A percentile compares a stretch with the other conserved stretches of the same genome.
Conservation (phyloP, 37 sponge, comb jelly and placozoan species). For the Aphrocallistes beatrix region DNA sequence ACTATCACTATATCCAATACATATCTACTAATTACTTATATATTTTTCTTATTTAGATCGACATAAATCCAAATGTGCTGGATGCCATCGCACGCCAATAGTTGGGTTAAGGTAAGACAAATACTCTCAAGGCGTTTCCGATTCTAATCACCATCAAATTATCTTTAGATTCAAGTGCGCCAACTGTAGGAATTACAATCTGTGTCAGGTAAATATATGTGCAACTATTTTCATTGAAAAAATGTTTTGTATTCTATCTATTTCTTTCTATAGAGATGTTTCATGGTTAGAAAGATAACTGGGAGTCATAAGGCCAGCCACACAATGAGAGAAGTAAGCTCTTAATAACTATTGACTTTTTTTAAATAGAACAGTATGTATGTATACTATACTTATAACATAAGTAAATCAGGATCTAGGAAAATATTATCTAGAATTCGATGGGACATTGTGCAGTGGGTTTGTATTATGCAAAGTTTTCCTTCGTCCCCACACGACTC, state of each 20-base stretch:
- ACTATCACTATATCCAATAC: too few species aligned
- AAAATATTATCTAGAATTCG: too few species aligned
- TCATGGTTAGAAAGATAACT: not conserved
- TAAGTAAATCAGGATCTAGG: too few species aligned
- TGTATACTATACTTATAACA: too few species aligned
- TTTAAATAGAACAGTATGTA: too few species aligned
- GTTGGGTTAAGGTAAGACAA: not conserved
- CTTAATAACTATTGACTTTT: not conserved
- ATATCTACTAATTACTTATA: not conserved
- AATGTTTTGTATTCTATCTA: not conserved
- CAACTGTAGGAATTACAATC: constrained; percentile 9
- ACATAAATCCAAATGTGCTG: constrained; percentile 5
- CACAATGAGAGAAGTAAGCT: constrained; percentile 10
- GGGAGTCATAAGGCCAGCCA: not conserved
- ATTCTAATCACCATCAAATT: too few species aligned
- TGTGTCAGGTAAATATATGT: not conserved
- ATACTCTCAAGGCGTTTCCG: not conserved
- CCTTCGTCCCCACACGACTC: too few species aligned
- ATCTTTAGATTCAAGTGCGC: constrained; percentile 14
- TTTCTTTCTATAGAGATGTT: not conserved
- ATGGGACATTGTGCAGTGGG: too few species aligned
- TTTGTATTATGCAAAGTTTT: too few species aligned
- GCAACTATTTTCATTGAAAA: not conserved
- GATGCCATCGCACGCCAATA: not conserved
- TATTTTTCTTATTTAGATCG: not conserved